Base-by-base conservation (phyloP, 2,797 vertebrate genomes). In the Girardinus metallicus region DNA sequence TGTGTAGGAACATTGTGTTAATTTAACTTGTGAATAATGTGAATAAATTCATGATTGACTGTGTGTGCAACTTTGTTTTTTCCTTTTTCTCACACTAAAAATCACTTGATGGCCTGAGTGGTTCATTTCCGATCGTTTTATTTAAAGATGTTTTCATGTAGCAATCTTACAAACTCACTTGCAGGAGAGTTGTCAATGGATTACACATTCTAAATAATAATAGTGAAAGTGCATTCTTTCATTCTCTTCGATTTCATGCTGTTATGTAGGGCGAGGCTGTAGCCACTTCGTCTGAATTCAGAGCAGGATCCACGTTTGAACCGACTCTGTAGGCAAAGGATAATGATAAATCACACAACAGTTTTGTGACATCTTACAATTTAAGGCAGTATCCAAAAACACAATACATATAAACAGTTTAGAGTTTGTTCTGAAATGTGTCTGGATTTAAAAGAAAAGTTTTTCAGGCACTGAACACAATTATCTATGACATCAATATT, bases 81-180 rank as follows among this genome's bases (percentile, higher is more conserved):
- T 39, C 76, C 81, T 43, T 75, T 60, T 75, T 73, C 44, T 31
- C 1, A 62, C 36, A 18, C 41, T 47, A 41, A 9, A 62, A 39
- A 31, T 47, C 13, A 71, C 68, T 46, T 46, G 26, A 68, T 68
- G 44, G 72, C 77, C 41, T 13, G 36, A 64, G 29, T 44, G 12
- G 44, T 71, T 83, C 0, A 64, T 26, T 86, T 87, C 23, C 79
- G 8, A 60, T 88, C 5, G 18, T 88, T 95, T 94, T 93, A 94
- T 94, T 95, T 89, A 13, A 86, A 87, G 62, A 76, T 80, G 77
- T 77, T 85, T 43, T 87, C 72, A n/a, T 66, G 76, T 90, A 89
- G 92, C 90, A 95, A 93, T 93, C 90, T 93, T 94, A 94, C 88
- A 94, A 94, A 94, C 77, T 18, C 87, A 36, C 75, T 86, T 82